phyloP scores from a whole-genome alignment of 1,140 invertebrate genomes.

The Phenacoccus solenopsis region DNA sequence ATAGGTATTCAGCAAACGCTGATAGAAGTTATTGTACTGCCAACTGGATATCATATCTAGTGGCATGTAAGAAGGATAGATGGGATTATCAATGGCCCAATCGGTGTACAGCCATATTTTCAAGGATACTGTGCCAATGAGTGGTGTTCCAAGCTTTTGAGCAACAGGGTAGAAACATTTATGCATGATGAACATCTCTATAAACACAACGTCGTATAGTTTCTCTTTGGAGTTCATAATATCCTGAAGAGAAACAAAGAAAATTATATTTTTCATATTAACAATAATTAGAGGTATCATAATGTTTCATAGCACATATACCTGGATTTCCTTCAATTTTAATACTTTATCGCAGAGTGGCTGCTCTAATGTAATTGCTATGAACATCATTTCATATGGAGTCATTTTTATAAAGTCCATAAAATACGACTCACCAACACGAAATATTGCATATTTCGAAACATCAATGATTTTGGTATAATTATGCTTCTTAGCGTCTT shows the following conservation, averaged over 20 bases:
- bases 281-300: no score
- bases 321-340: not conserved
- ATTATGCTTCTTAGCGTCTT: not conserved
- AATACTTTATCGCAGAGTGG: not conserved
- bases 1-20: not conserved
- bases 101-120: not conserved
- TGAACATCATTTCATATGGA: no score
- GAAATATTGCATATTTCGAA: not conserved
- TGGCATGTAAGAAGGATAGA: not conserved
- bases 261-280: no score
- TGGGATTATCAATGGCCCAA: not conserved
- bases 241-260: no score
- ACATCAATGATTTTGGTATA: constrained; percentile 3
- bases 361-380: not conserved
- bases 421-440: no score
- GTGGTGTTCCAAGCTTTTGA: not conserved
- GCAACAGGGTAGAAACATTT: not conserved
- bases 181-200: not conserved
- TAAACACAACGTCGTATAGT: not conserved
- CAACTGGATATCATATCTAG: not conserved
- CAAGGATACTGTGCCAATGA: not conserved
- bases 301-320: no score
- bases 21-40: not conserved
- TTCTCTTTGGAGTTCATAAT: not conserved
- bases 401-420: no score